Conservation (phyloP, 2,113 vertebrate species). For the Micronycteris hirsuta region DNA sequence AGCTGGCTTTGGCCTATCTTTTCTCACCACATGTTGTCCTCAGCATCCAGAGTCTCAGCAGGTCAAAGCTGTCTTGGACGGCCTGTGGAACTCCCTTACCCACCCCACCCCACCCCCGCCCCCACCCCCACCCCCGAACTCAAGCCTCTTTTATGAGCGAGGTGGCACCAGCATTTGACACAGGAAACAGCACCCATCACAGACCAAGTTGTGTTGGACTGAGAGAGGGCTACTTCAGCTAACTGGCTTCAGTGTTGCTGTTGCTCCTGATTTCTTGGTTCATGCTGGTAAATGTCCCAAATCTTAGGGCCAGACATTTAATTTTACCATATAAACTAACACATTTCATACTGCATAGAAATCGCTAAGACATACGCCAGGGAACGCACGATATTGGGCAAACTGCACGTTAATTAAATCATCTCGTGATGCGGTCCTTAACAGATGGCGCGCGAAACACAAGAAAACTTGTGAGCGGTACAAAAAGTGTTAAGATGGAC, state of each 20-base stretch:
- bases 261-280: neutral
- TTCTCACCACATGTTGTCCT: conserved; percentile 18
- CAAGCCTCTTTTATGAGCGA: neutral
- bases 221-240: neutral
- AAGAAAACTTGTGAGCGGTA: too few relatives aligned
- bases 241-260: neutral
- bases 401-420: too few relatives aligned
- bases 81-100: neutral
- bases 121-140: neutral
- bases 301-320: neutral
- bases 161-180: neutral
- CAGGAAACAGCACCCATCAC: neutral
- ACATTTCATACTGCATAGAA: too few relatives aligned
- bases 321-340: neutral
- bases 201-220: neutral
- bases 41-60: neutral
- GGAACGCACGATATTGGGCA: too few relatives aligned
- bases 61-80: neutral
- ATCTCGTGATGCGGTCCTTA: too few relatives aligned
- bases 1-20: conserved; percentile 49
- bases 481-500: neutral
- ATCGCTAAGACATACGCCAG: too few relatives aligned
- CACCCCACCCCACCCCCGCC: too few relatives aligned
- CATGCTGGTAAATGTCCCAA: neutral
- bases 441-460: too few relatives aligned